Evolutionary conservation across 2,888 invertebrate species (phyloP).

Genomic region (Rotaria magnacalcarata): DNA sequence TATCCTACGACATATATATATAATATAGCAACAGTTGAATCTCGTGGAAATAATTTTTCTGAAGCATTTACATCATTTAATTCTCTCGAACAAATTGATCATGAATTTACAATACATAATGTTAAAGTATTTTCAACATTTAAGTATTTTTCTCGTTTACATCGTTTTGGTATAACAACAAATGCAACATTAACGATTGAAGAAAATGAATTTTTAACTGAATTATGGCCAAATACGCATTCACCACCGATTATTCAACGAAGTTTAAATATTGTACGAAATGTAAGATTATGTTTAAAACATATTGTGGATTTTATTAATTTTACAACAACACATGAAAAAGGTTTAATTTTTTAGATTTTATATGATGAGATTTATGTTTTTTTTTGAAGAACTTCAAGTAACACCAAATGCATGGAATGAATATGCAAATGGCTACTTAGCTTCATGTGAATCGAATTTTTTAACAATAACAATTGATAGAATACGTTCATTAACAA

Average conservation of each 20-base stretch:
- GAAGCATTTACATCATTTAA: not conserved
- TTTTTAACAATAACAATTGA: not conserved
- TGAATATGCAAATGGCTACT: conserved; percentile 10
- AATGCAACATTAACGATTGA: not conserved
- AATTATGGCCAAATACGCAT: conserved; percentile 9
- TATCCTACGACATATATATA: too few species aligned
- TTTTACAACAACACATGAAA: not conserved
- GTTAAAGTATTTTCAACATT: not conserved
- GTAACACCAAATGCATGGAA: not conserved
- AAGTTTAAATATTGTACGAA: conserved; percentile 17
- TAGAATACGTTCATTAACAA: not conserved
- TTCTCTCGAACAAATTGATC: conserved; percentile 5
- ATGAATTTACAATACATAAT: conserved; percentile 32
- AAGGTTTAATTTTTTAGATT: not conserved
- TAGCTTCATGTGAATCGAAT: conserved; percentile 36
- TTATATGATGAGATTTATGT: too few species aligned
- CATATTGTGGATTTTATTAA: not conserved
- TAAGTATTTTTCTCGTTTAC: not conserved
- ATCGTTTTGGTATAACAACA: not conserved
- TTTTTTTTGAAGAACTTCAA: not conserved
- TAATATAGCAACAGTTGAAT: not conserved
- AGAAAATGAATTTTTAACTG: conserved; percentile 34
- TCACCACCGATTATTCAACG: not conserved
- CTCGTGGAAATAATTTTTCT: not conserved
- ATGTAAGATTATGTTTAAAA: conserved; percentile 13